Evolutionary conservation across 2,888 invertebrate genomes (phyloP).

Genomic region (Theodoxus fluviatilis): DNA sequence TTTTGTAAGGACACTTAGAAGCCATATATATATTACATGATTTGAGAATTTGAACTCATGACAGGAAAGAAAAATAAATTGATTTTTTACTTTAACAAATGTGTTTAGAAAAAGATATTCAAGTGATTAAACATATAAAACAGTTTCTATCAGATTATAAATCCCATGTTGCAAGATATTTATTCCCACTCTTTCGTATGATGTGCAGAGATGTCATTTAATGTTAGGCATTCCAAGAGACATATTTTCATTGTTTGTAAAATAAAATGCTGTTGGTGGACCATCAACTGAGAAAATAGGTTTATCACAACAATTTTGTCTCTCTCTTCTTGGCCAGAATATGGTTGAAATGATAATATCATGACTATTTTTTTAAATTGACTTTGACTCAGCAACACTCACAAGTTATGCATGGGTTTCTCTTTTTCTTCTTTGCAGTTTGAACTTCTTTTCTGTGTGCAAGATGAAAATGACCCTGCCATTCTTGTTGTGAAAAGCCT

Average conservation of each 20-base stretch:
- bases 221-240: not conserved
- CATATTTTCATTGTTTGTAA: not conserved
- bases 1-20: too few species aligned
- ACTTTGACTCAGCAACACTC: not conserved
- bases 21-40: too few species aligned
- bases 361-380: not conserved
- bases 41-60: too few species aligned
- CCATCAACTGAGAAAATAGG: not conserved
- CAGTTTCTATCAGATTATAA: too few species aligned
- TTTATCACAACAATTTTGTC: not conserved
- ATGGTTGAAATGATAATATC: not conserved
- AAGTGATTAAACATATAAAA: too few species aligned
- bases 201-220: not conserved
- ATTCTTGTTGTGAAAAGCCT: slow-evolving; percentile 63
- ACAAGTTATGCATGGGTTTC: not conserved
- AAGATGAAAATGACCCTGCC: slow-evolving; percentile 62
- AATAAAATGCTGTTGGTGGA: not conserved
- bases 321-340: not conserved
- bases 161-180: too few species aligned
- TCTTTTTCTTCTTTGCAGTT: slow-evolving; percentile 49
- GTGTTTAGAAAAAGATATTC: too few species aligned
- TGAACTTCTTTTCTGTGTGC: slow-evolving; percentile 64
- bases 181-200: too few species aligned
- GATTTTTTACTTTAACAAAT: too few species aligned
- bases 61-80: too few species aligned